phyloP scores from a whole-genome alignment of 2,888 invertebrate genomes.

The Leucophenga maculata region DNA sequence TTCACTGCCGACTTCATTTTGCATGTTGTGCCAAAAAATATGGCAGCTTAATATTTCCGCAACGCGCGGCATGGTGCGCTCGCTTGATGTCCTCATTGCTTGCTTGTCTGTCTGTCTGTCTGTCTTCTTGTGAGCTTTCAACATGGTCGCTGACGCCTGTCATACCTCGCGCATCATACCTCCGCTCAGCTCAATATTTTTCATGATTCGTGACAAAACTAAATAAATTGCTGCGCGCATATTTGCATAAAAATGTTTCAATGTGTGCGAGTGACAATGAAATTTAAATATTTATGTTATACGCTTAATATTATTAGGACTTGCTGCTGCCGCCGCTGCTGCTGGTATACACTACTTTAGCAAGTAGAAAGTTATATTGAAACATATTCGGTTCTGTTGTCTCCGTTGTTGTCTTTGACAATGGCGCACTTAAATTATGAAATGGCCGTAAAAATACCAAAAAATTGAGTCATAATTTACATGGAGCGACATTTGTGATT shows the following conservation, averaged over 20 bases:
- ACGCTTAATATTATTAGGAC: constrained; percentile 64
- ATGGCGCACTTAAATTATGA: constrained; percentile 46
- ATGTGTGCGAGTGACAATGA: constrained; percentile 60
- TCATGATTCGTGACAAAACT: constrained; percentile 56
- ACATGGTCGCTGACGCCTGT: background rate
- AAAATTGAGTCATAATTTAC: constrained; percentile 61
- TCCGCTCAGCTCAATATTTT: background rate
- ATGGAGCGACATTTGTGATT: background rate
- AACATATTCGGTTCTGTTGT: constrained; percentile 55
- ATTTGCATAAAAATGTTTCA: constrained; percentile 61
- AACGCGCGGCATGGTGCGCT: constrained; percentile 12
- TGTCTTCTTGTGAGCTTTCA: constrained; percentile 8
- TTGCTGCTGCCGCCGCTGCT: too few species aligned
- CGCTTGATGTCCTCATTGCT: constrained; percentile 25
- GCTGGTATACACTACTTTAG: background rate
- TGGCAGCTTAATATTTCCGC: constrained; percentile 25
- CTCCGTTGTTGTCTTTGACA: constrained; percentile 31
- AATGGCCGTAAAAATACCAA: constrained; percentile 59
- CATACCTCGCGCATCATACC: background rate
- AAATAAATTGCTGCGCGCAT: constrained; percentile 56
- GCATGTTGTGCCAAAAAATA: constrained; percentile 24
- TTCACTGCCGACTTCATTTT: background rate
- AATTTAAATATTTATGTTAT: constrained; percentile 65
- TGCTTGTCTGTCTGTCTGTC: too few species aligned
- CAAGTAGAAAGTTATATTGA: constrained; percentile 51